Conservation (phyloP, 2,888 invertebrate genomes). For the Andrena marginata region DNA sequence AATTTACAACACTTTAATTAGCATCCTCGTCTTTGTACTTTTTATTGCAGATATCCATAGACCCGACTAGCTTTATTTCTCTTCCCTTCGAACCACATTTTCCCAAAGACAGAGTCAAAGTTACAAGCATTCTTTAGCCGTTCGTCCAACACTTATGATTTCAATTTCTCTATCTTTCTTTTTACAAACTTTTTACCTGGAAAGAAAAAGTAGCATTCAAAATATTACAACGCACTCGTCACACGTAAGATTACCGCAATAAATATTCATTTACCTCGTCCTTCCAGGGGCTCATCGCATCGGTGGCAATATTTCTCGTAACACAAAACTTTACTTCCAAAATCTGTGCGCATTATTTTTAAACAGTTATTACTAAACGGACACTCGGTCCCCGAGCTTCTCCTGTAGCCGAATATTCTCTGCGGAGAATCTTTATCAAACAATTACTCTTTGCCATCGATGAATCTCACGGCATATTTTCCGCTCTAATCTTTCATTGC, state of each 20-base stretch:
- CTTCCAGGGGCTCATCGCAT: conserved; percentile 6
- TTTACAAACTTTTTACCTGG: conserved; percentile 27
- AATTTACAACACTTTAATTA: not conserved
- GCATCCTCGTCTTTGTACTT: conserved; percentile 18
- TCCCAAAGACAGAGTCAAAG: not conserved
- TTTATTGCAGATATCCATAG: conserved; percentile 60
- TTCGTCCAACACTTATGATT: no score
- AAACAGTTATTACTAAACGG: no score
- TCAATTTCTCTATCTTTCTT: not conserved
- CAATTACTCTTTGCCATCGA: no score
- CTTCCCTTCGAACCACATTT: conserved; percentile 25
- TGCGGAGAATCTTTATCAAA: no score
- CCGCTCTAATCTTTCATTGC: no score
- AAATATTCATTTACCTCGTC: conserved; percentile 25
- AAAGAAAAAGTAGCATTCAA: conserved; percentile 21
- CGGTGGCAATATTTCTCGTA: conserved; percentile 18
- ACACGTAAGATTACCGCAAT: not conserved
- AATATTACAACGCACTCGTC: not conserved
- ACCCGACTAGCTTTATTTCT: conserved; percentile 53
- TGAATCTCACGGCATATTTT: no score
- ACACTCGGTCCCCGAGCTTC: no score
- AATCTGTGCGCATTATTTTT: not conserved
- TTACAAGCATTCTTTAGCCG: no score
- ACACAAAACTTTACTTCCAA: conserved; percentile 2
- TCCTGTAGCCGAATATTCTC: no score